Conservation (phyloP, 2,888 invertebrate species). For the Lithophane semibrunnea region DNA sequence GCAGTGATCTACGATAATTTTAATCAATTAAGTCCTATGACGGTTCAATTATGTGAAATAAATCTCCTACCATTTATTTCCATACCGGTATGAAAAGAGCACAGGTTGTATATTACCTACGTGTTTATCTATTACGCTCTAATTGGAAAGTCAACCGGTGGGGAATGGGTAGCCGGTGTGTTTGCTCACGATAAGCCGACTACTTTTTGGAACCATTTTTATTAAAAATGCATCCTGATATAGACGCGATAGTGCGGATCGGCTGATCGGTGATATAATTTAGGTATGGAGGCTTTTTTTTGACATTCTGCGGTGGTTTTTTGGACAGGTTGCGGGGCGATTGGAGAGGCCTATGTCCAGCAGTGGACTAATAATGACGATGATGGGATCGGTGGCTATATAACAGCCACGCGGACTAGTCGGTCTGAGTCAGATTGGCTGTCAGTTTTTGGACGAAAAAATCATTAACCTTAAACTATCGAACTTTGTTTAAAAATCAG, state of each 20-base stretch:
- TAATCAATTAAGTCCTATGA: slow-evolving; percentile 35
- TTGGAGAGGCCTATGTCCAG: not conserved
- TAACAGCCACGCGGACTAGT: not conserved
- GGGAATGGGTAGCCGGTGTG: slow-evolving; percentile 52
- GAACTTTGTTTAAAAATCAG: not conserved
- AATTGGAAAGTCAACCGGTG: slow-evolving; percentile 65
- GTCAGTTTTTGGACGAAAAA: not conserved
- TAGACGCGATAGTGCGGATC: slow-evolving; percentile 49
- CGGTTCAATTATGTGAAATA: slow-evolving; percentile 28
- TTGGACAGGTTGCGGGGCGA: not conserved
- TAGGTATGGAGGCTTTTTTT: not conserved
- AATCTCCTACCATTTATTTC: slow-evolving; percentile 21
- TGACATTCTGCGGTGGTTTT: not conserved
- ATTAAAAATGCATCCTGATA: slow-evolving; percentile 63
- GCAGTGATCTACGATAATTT: slow-evolving; percentile 23
- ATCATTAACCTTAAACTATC: no score
- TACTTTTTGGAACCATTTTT: slow-evolving; percentile 57
- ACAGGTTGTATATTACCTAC: slow-evolving; percentile 39
- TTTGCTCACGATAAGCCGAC: slow-evolving; percentile 56
- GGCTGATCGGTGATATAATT: slow-evolving; percentile 20
- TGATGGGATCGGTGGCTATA: not conserved
- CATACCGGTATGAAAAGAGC: slow-evolving; percentile 21
- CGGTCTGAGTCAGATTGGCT: not conserved
- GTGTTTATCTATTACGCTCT: slow-evolving; percentile 58
- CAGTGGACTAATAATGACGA: not conserved